These are phyloP conservation scores for Crocuta crocuta DNA, from an alignment of 2,113 vertebrate genomes.

Conservation along the genomic window DNA sequence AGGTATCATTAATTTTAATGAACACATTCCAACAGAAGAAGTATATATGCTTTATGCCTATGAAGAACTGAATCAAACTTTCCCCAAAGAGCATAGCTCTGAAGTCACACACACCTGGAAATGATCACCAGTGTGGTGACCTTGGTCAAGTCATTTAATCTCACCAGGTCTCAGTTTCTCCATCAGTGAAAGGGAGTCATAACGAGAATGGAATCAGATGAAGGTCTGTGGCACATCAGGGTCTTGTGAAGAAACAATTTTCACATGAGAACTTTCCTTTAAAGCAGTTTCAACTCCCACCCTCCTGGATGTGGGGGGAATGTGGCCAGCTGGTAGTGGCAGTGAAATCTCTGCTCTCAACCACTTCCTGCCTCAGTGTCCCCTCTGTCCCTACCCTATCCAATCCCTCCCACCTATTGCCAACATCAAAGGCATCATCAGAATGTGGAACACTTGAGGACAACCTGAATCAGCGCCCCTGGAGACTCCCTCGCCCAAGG, in stretches of 20 bases:
- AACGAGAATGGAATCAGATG: rapidly evolving
- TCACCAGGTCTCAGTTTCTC: neutral
- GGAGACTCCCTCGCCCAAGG: neutral
- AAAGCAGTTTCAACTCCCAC: neutral
- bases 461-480: neutral
- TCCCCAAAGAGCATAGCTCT: neutral
- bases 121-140: neutral
- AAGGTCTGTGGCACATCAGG: neutral
- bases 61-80: too few relatives aligned
- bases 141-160: neutral
- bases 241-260: neutral
- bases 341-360: neutral
- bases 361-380: neutral
- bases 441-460: neutral
- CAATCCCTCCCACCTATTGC: rapidly evolving
- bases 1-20: neutral
- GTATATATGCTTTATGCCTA: too few relatives aligned
- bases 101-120: neutral
- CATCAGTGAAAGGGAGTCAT: too few relatives aligned
- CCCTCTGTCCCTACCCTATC: neutral
- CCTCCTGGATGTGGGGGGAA: neutral
- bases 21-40: neutral
- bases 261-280: neutral
- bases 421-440: neutral
- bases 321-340: neutral